Percentiles rank a stretch among this genome's conserved stretches.
These are phyloP conservation scores for Oxyruncus cristatus DNA, from an alignment of 2,113 vertebrate genomes.

Conservation along the genomic window DNA sequence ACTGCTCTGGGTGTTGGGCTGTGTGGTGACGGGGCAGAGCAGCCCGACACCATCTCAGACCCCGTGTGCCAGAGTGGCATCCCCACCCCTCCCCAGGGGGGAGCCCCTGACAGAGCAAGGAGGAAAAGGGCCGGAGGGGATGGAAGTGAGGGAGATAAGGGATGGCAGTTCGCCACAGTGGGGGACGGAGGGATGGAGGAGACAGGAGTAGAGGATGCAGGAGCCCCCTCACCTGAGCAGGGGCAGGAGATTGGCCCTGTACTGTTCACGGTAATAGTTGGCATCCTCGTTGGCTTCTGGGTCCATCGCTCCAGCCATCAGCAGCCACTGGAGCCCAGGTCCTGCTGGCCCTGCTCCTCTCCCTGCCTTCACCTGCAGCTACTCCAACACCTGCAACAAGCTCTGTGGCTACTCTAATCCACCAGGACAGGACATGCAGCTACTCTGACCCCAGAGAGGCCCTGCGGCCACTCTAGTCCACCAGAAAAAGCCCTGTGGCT, in stretches of 20 bases:
- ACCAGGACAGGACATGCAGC: background rate
- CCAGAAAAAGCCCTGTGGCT: background rate
- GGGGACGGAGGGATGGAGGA: background rate
- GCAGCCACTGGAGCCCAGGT: background rate
- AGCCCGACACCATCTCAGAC: accelerated
- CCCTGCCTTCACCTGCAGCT: background rate
- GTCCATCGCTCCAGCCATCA: background rate
- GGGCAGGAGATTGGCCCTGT: slow-evolving; percentile 39
- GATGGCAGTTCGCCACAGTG: accelerated
- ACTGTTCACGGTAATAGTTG: slow-evolving; percentile 54
- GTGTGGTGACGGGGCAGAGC: background rate
- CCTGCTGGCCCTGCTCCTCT: background rate
- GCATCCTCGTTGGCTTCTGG: slow-evolving; percentile 34
- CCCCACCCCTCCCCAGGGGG: background rate
- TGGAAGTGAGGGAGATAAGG: background rate
- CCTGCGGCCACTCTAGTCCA: background rate
- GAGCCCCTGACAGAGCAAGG: background rate
- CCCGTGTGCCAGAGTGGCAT: background rate
- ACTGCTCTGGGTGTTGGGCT: accelerated
- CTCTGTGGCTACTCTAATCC: background rate
- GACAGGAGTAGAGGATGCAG: background rate
- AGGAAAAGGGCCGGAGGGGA: background rate
- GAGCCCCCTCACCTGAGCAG: slow-evolving; percentile 58
- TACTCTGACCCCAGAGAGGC: background rate
- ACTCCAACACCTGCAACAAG: background rate